Evolutionary conservation across 2,888 invertebrate genomes (phyloP), one percentile per base, ranked within the genome.

Genomic region (Patella pellucida): DNA sequence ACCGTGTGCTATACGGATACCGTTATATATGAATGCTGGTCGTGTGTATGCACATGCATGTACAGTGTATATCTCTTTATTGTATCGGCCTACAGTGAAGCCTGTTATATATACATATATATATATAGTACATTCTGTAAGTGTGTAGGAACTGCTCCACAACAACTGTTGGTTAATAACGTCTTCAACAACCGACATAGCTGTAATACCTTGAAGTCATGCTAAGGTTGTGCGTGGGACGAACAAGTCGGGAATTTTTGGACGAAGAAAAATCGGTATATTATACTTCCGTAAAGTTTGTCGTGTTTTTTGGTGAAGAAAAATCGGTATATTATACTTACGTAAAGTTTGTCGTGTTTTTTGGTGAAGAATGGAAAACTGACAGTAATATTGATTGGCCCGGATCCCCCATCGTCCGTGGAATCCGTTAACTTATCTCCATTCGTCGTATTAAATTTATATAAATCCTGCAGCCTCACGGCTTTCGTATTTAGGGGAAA

Each of bases 251-350:
- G 19, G 62, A 62, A 62, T 62, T 62, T 14, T 62, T 16, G 41
- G 41, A 9, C 41, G 7, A 41, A 41, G 41, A 41, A 41, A 62
- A 23, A 2, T 23, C 16, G 62, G 23, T 74, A 9, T n/a, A n/a
- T n/a, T n/a, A n/a, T 84, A 84, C 84, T 83, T 78, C 83, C 84
- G 76, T 76, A 84, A 68, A 84, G 74, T 77, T 76, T 79, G 74
- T 78, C 75, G 69, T 82, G 79, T 50, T 70, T 75, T 68, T 70
- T 78, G 76, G 79, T 82, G 69, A 83, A 82, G 77, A 83, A 82
- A n/a, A n/a, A n/a, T n/a, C n/a, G n/a, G n/a, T n/a, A n/a, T n/a
- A n/a, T n/a, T n/a, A n/a, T 84, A 84, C 84, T 83, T 78, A 84
- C 84, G 76, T 76, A 84, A 68, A 84, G 74, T 77, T 76, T 79